phyloP scores from a whole-genome alignment of 30 jellyfish, hydroid and myxozoan species.

The Turritopsis dohrnii region DNA sequence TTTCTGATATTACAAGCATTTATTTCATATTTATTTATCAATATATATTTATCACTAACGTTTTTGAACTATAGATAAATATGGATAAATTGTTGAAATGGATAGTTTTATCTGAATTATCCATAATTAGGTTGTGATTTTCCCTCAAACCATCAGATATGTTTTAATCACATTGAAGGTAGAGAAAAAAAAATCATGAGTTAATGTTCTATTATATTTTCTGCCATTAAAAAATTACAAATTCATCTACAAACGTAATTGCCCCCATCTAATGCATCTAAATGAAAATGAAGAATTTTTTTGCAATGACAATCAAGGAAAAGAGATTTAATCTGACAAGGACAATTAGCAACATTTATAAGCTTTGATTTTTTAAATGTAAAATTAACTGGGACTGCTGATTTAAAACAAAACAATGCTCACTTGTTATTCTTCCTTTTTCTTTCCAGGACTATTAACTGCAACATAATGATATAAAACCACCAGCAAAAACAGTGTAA shows the following conservation, averaged over 20 bases:
- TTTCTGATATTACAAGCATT: too few relatives aligned
- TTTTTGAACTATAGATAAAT: too few relatives aligned
- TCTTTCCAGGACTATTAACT: constrained; percentile 72
- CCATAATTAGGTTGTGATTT: too few relatives aligned
- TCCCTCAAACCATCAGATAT: neutral
- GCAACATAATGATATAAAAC: constrained; percentile 86
- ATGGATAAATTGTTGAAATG: too few relatives aligned
- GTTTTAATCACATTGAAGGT: neutral
- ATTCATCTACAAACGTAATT: neutral
- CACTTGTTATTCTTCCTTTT: constrained; percentile 26
- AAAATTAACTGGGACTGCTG: neutral
- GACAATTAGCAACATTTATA: too few relatives aligned
- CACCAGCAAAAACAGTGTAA: constrained; percentile 64
- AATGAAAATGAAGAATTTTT: neutral
- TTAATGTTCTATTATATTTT: too few relatives aligned
- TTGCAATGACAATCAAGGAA: neutral
- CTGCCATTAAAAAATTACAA: neutral
- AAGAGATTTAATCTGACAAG: too few relatives aligned
- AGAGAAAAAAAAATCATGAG: neutral
- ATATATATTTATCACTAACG: too few relatives aligned
- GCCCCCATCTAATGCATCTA: neutral
- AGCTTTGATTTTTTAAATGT: too few relatives aligned
- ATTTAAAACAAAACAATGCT: neutral
- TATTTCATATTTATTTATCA: too few relatives aligned
- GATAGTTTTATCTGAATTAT: too few relatives aligned